Conservation (phyloP, 2,888 invertebrate species). For the Dicroscelio sp. region DNA sequence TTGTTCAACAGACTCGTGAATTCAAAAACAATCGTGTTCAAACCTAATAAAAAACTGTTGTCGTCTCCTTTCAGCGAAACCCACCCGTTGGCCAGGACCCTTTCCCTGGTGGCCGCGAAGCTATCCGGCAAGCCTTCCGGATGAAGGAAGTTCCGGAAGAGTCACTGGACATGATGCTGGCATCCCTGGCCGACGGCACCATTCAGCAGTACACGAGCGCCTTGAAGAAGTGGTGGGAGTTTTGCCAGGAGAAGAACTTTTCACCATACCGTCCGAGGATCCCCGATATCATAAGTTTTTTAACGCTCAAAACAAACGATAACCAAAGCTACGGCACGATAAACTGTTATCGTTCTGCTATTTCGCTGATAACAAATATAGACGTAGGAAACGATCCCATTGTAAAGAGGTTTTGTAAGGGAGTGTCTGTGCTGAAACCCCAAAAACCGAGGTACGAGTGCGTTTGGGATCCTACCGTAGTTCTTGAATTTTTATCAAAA, state of each 20-base stretch:
- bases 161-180: conserved; percentile 12
- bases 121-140: conserved; percentile 83
- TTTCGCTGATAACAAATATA: conserved; percentile 30
- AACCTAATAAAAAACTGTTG: conserved; percentile 78
- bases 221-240: conserved; percentile 81
- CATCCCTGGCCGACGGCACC: conserved; percentile 14
- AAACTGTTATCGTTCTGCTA: conserved; percentile 63
- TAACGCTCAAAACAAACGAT: conserved; percentile 3
- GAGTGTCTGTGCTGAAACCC: conserved; percentile 43
- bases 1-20: conserved; percentile 65
- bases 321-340: conserved; percentile 60
- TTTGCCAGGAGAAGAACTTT: background rate
- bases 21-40: conserved; percentile 74
- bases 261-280: background rate
- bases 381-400: conserved; percentile 48
- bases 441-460: conserved; percentile 81
- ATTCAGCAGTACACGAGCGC: conserved; percentile 76
- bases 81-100: conserved; percentile 64
- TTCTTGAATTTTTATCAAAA: background rate
- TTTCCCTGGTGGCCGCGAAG: conserved; percentile 86
- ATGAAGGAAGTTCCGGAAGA: conserved; percentile 71
- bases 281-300: background rate
- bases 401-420: conserved; percentile 76
- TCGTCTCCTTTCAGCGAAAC: too few species aligned
- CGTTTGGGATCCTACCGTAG: conserved; percentile 85